Evolutionary conservation across 2,797 vertebrate genomes (phyloP).

Genomic region (Coregonus sp.): DNA sequence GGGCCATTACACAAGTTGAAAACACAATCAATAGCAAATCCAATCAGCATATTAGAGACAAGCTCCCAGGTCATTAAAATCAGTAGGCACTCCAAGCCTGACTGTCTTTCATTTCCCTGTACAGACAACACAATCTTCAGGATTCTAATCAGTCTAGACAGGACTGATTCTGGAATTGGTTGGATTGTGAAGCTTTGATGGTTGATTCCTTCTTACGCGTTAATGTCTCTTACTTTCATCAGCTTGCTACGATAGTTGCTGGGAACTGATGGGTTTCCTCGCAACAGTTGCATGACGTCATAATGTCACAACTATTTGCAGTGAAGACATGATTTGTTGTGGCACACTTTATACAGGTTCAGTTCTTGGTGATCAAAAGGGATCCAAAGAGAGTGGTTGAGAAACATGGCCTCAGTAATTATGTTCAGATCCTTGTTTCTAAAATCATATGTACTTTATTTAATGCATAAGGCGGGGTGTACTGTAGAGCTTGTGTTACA

Average conservation of each 20-base stretch:
- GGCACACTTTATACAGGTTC: neutral
- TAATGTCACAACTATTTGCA: neutral
- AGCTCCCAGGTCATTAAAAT: slow-evolving; percentile 55
- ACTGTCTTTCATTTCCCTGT: slow-evolving; percentile 22
- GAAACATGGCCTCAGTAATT: neutral
- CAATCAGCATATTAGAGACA: slow-evolving; percentile 58
- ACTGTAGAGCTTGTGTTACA: neutral
- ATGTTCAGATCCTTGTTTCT: neutral
- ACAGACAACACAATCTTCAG: neutral
- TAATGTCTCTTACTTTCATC: neutral
- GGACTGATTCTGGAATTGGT: slow-evolving; percentile 3
- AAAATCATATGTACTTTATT: neutral
- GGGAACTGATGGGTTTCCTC: neutral
- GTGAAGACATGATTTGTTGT: neutral
- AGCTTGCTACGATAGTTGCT: neutral
- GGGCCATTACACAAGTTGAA: slow-evolving; percentile 38
- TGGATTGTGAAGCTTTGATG: neutral
- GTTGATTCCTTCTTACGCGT: neutral
- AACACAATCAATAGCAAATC: slow-evolving; percentile 65
- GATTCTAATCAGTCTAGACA: slow-evolving; percentile 33
- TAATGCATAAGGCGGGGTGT: neutral
- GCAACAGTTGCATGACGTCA: neutral
- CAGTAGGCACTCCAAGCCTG: slow-evolving; percentile 29
- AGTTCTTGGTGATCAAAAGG: neutral
- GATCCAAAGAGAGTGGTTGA: neutral